Evolutionary conservation across 2,797 vertebrate genomes (phyloP), one percentile per base, ranked within the genome.

Genomic region (Atherinosoma microstoma): DNA sequence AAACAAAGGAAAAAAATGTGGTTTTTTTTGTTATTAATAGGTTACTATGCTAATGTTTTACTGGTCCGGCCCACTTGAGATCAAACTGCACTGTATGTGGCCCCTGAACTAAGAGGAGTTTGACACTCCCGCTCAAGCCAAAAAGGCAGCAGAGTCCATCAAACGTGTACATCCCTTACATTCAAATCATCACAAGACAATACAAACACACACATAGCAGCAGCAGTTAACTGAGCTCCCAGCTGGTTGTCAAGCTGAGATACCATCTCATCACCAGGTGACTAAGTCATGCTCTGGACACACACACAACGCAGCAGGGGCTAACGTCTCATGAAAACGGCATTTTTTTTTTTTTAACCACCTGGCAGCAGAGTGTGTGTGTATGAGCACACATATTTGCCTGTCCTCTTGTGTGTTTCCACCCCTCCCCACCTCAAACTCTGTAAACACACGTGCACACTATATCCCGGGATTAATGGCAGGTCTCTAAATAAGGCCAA

Each of bases 401-500:
- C 36, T 68, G 66, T 22, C 29, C 64, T 83, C 58, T 54, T 60
- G 53, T 68, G 75, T 49, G 22, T 82, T 70, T 71, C 54, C 32
- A 18, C 38, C 70, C 30, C 16, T 13, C 22, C 70, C 0, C 0
- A 20, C 8, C 35, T 61, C 54, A 74, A 69, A 76, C 58, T 66
- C 70, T 15, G 20, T 47, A 82, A 72, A 79, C 71, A 76, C 75
- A 79, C 58, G 67, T 22, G 51, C 79, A 72, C 63, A 64, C 71
- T 68, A 78, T 83, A 84, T 71, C 73, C 74, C 82, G 78, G 94
- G 95, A 95, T 95, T 94, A 95, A 95, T 91, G 91, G 93, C 78
- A 78, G 86, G 77, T 90, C 73, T 89, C 70, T 88, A 87, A 89
- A 90, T 85, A 87, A 88, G 82, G 71, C 81, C 77, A 79, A 89